phyloP scores from a whole-genome alignment of 2,113 vertebrate species.

The Etheostoma cragini region DNA sequence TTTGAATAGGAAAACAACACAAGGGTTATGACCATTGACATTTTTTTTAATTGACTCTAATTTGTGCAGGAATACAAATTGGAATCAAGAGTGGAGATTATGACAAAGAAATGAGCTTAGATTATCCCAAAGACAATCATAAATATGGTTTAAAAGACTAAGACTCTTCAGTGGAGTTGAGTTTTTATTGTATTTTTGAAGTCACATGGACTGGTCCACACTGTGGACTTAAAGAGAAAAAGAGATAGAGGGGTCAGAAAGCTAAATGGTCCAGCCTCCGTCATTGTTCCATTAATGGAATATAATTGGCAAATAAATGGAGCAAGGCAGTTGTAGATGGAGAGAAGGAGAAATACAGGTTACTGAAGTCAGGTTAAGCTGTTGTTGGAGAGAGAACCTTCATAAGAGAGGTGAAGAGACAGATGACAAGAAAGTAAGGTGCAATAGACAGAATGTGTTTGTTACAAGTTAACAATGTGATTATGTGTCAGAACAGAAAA shows the following conservation, averaged over 20 bases:
- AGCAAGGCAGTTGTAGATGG: conserved; percentile 31
- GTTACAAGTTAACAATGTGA: not conserved
- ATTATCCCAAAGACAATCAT: conserved; percentile 28
- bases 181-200: not conserved
- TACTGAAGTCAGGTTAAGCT: not conserved
- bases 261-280: conserved; percentile 32
- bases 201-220: not conserved
- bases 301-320: conserved; percentile 61
- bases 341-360: not conserved
- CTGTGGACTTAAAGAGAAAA: not conserved
- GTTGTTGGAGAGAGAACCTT: conserved; percentile 1
- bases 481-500: not conserved
- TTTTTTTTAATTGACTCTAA: not conserved
- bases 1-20: no score
- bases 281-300: conserved; percentile 43
- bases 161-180: not conserved
- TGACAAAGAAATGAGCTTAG: not conserved
- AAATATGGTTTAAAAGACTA: conserved; percentile 9
- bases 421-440: not conserved
- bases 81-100: not conserved
- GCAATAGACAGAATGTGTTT: not conserved
- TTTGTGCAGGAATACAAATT: not conserved
- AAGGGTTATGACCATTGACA: not conserved
- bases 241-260: conserved; percentile 26
- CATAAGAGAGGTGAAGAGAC: not conserved